Conservation (phyloP, 1,140 invertebrate species). For the Telenomus remus region DNA sequence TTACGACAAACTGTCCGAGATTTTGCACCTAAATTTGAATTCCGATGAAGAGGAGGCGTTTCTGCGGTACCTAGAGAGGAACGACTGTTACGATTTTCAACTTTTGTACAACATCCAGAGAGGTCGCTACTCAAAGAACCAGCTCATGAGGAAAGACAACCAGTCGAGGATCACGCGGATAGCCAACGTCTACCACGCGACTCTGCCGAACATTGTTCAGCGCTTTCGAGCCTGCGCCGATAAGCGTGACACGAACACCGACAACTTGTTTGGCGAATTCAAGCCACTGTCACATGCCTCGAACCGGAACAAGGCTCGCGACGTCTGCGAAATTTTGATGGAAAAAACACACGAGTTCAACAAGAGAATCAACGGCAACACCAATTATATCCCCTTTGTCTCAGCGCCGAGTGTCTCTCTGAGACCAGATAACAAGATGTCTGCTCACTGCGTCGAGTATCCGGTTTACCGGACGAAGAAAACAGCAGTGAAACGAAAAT, state of each 20-base stretch:
- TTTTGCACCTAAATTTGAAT: conserved; percentile 77
- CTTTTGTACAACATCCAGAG: conserved; percentile 71
- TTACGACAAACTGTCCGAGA: conserved; percentile 75
- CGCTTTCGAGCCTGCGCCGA: conserved; percentile 51
- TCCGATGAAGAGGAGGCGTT: conserved; percentile 77
- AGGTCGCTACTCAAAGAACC: conserved; percentile 70
- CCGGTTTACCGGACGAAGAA: conserved; percentile 26
- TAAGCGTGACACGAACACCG: conserved; percentile 11
- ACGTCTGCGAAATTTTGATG: conserved; percentile 64
- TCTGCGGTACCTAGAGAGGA: conserved; percentile 73
- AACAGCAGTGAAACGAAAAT: conserved; percentile 28
- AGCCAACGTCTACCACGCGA: conserved; percentile 65
- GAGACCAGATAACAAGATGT: conserved; percentile 30
- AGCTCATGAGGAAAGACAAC: conserved; percentile 8
- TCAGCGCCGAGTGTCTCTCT: conserved; percentile 66
- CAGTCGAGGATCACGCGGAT: conserved; percentile 56
- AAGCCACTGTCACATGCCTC: conserved; percentile 68
- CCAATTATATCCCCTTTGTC: conserved; percentile 67
- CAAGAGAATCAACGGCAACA: conserved; percentile 40
- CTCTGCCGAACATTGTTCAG: conserved; percentile 67
- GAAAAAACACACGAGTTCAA: conserved; percentile 68
- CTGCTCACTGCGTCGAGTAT: conserved; percentile 62
- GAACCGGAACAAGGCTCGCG: conserved; percentile 39
- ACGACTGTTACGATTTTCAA: conserved; percentile 66
- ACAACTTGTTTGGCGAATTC: neutral